Evolutionary conservation across 2,797 vertebrate species (phyloP), one percentile per base, ranked within the genome.

Genomic region (Antennarius maculatus): DNA sequence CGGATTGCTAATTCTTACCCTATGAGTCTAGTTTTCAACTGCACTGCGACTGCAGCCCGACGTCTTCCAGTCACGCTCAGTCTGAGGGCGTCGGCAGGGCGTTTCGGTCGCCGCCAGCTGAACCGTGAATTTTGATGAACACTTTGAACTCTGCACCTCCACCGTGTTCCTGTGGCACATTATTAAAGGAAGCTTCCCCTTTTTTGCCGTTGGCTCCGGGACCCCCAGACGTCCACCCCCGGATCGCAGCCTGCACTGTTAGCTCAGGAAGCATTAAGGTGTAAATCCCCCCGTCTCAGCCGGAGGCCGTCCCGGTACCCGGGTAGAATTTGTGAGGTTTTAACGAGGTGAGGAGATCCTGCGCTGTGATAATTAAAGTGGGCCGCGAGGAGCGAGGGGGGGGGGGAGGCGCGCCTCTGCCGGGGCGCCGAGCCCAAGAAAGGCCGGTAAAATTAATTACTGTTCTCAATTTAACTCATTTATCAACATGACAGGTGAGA

Each of bases 61-160:
- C 23, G 23, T 23, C 23, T 23, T 23, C 23, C 2, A 2, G 1
- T 23, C 23, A 23, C 23, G 23, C 23, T 23, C 23, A 23, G 23
- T 23, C 23, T 2, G 23, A 23, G 23, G 23, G 23, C 23, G 23
- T 88, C 86, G 81, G 86, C 77, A 82, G 77, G 76, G 81, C 48
- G 70, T 58, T 51, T 63, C 57, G 6, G 5, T 57, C 53, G 17
- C 69, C 65, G 75, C 70, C 47, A 78, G 61, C 71, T 54, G 68
- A 80, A 78, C 64, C 83, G 67, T 79, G 77, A 84, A 88, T 88
- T 82, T 71, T 77, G 69, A 88, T 83, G 76, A 83, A 77, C 64
- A 69, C 82, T 87, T 84, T 85, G 77, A 87, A 81, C 82, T 27
- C 55, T 65, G 78, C 5, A 4, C 28, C 54, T 79, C 45, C 59